phyloP scores from a whole-genome alignment of 1,140 invertebrate genomes.

The Lepidostoma basale region DNA sequence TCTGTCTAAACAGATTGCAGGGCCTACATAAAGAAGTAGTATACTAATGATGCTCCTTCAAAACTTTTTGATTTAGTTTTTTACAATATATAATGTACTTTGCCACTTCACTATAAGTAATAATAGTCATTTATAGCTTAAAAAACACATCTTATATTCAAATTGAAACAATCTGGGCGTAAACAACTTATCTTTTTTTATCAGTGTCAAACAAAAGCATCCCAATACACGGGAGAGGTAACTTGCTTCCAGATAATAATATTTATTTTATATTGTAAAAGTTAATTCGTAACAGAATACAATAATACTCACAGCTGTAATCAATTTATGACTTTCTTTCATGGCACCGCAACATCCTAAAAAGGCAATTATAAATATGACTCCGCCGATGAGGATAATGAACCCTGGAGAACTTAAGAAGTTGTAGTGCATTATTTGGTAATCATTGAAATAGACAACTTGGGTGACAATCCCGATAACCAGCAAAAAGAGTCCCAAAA shows the following conservation, averaged over 20 bases:
- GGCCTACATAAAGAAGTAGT: too few species aligned
- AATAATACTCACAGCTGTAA: constrained; percentile 69
- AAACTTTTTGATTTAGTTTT: too few species aligned
- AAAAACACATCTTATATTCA: too few species aligned
- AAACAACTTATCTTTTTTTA: too few species aligned
- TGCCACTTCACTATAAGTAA: too few species aligned
- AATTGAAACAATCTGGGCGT: too few species aligned
- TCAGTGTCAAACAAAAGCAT: too few species aligned
- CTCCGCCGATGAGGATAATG: constrained; percentile 81
- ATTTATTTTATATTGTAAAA: not conserved
- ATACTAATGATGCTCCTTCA: too few species aligned
- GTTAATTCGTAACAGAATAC: not conserved
- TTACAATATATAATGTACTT: too few species aligned
- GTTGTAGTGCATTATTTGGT: constrained; percentile 69
- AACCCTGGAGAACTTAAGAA: constrained; percentile 75
- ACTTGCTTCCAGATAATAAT: constrained; percentile 3
- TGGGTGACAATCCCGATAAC: constrained; percentile 73
- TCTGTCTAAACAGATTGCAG: too few species aligned
- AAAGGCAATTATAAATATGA: constrained; percentile 82
- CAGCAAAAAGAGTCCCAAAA: constrained; percentile 77
- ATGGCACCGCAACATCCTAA: constrained; percentile 89
- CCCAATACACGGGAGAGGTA: too few species aligned
- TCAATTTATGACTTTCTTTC: constrained; percentile 87
- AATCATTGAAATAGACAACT: constrained; percentile 69
- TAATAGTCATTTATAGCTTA: too few species aligned